Evolutionary conservation across 1,140 invertebrate species (phyloP).

Genomic region (Cyphomyrmex costatus): DNA sequence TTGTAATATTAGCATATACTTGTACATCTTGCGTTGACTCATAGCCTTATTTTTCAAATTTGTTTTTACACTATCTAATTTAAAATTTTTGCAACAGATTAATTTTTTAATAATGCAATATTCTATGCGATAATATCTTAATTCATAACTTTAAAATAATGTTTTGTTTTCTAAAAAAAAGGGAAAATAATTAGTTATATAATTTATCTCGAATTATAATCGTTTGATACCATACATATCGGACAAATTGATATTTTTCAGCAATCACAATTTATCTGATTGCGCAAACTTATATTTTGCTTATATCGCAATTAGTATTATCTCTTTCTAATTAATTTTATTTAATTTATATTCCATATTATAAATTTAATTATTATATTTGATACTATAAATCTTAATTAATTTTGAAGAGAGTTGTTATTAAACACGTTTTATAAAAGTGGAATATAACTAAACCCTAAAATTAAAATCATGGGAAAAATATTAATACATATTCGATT

Average conservation of each 20-base stretch:
- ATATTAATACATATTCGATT: too few relatives aligned
- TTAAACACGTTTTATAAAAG: too few relatives aligned
- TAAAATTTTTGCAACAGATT: too few relatives aligned
- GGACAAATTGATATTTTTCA: slow-evolving; percentile 6
- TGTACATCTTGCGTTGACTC: too few relatives aligned
- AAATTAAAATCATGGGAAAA: too few relatives aligned
- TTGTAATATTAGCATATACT: too few relatives aligned
- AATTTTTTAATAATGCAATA: neutral
- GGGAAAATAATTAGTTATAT: neutral
- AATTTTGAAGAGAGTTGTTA: too few relatives aligned
- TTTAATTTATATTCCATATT: slow-evolving; percentile 24
- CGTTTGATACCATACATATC: slow-evolving; percentile 16
- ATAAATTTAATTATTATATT: slow-evolving; percentile 7
- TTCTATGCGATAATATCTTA: neutral
- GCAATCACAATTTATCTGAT: slow-evolving; percentile 9
- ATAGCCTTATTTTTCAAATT: too few relatives aligned
- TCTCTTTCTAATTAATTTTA: neutral
- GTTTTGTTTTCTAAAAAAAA: slow-evolving; percentile 13
- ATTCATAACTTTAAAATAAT: slow-evolving; percentile 9
- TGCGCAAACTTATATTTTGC: neutral
- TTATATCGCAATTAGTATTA: neutral
- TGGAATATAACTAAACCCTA: too few relatives aligned
- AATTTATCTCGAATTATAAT: slow-evolving; percentile 18
- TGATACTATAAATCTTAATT: too few relatives aligned
- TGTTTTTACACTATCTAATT: too few relatives aligned